These are phyloP conservation scores for Xenops minutus DNA, from an alignment of 2,797 vertebrate genomes.

Conservation along the genomic window DNA sequence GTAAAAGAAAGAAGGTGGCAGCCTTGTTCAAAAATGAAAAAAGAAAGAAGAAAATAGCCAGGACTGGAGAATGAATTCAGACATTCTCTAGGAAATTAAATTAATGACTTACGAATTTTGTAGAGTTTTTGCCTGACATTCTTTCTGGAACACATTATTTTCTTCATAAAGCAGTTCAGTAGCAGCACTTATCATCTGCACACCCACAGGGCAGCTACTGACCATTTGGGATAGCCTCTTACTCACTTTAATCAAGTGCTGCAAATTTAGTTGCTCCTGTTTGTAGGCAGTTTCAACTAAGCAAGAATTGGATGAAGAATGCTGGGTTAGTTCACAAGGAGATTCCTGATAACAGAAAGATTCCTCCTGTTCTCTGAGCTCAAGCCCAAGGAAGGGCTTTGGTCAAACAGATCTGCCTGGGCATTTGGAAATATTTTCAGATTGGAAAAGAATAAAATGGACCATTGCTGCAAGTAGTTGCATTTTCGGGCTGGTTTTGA, in stretches of 20 bases:
- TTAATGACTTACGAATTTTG: neutral
- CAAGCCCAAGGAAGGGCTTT: neutral
- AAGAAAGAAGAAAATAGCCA: neutral
- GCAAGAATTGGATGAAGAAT: neutral
- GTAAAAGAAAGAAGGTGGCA: neutral
- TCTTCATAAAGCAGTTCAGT: neutral
- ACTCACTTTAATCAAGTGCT: neutral
- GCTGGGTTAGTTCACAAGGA: accelerated
- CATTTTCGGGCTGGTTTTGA: neutral
- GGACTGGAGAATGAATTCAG: neutral
- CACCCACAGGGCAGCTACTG: neutral
- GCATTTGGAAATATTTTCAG: neutral
- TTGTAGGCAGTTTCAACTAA: neutral
- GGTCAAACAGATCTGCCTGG: neutral
- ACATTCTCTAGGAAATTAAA: neutral
- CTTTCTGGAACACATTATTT: neutral
- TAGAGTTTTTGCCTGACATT: neutral
- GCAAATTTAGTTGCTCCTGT: neutral
- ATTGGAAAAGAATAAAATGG: neutral
- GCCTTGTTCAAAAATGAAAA: neutral
- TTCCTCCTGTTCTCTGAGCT: neutral
- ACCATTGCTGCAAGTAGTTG: neutral
- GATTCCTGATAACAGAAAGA: neutral
- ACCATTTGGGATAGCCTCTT: neutral
- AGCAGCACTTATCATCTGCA: neutral